Conservation (phyloP, 2,797 vertebrate genomes). For the Takifugu ocellatus region DNA sequence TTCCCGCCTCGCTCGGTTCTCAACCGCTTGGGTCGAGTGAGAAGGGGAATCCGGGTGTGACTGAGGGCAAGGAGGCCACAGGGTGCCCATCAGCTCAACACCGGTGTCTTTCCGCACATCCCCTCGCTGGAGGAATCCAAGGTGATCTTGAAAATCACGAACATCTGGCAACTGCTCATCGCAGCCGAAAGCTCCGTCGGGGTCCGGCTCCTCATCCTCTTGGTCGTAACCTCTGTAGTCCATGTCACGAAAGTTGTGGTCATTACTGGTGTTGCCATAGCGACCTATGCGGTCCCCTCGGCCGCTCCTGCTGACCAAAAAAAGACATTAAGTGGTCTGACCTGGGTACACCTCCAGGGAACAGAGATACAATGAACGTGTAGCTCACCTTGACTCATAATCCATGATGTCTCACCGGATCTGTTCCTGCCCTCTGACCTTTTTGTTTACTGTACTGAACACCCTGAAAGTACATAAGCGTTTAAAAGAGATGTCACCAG, state of each 20-base stretch:
- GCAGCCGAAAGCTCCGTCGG: constrained; percentile 42
- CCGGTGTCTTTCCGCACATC: constrained; percentile 42
- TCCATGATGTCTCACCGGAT: constrained; percentile 65
- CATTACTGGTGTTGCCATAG: constrained; percentile 76
- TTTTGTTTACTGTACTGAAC: constrained; percentile 27
- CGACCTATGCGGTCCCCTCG: constrained; percentile 86
- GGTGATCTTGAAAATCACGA: constrained; percentile 55
- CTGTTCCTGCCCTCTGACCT: constrained; percentile 22
- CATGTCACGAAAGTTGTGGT: constrained; percentile 89
- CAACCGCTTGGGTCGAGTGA: constrained; percentile 56
- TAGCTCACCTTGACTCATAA: constrained; percentile 73
- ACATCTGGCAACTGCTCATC: constrained; percentile 37
- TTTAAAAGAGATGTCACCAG: background rate
- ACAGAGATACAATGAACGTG: background rate
- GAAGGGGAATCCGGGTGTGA: constrained; percentile 35
- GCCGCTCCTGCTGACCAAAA: constrained; percentile 72
- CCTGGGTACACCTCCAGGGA: background rate
- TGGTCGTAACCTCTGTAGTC: constrained; percentile 84
- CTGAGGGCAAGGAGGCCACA: constrained; percentile 48
- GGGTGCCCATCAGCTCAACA: constrained; percentile 43
- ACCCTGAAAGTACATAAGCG: constrained; percentile 12
- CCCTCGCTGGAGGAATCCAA: constrained; percentile 61
- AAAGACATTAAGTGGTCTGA: background rate
- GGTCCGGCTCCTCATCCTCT: constrained; percentile 68
- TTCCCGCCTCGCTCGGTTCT: constrained; percentile 55